phyloP scores from a whole-genome alignment of 2,113 vertebrate species.

The Dromaius novaehollandiae region DNA sequence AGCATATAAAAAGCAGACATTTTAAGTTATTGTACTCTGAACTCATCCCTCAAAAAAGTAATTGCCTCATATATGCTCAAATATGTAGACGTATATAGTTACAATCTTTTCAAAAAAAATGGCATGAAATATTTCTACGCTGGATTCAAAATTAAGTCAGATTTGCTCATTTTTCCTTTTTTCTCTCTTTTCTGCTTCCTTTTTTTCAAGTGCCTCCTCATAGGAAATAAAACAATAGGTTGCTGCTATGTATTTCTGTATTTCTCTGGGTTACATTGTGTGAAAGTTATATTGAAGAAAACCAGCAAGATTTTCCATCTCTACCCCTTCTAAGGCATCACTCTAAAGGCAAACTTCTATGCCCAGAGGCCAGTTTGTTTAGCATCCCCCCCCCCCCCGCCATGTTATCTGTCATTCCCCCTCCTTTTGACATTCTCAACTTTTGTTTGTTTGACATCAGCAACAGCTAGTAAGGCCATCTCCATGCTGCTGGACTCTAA shows the following conservation, averaged over 20 bases:
- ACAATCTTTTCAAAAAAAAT: background rate
- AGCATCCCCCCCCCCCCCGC: rapidly evolving
- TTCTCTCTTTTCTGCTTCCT: background rate
- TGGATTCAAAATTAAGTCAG: background rate
- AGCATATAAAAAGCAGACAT: background rate
- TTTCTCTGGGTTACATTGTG: background rate
- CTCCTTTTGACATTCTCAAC: constrained; percentile 6
- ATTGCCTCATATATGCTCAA: background rate
- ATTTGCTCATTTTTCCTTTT: background rate
- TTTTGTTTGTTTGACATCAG: constrained; percentile 18
- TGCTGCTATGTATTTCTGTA: background rate
- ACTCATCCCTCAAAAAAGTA: background rate
- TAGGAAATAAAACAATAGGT: background rate
- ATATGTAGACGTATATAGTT: background rate
- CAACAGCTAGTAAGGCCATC: constrained; percentile 8
- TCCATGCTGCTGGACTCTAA: background rate
- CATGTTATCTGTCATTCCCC: background rate
- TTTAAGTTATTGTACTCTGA: background rate
- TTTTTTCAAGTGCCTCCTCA: background rate
- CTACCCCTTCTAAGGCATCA: background rate
- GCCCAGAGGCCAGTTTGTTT: background rate
- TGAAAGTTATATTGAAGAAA: background rate
- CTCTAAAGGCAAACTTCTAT: background rate
- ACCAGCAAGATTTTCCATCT: background rate
- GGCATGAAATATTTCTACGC: background rate